These are phyloP conservation scores for Ditylenchus weischeri DNA, from an alignment of 2,888 invertebrate species.

Conservation along the genomic window DNA sequence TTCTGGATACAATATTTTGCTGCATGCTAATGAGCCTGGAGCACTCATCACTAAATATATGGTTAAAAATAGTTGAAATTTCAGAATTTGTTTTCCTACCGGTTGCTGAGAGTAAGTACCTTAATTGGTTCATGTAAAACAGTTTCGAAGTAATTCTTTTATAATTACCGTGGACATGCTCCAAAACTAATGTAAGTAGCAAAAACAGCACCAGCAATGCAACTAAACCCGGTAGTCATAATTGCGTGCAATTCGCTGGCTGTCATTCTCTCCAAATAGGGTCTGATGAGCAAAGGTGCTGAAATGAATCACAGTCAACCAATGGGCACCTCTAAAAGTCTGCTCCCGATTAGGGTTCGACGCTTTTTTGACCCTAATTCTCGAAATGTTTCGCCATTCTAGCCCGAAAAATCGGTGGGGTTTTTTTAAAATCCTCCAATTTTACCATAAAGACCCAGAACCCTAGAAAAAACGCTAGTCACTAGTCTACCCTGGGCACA, in stretches of 20 bases:
- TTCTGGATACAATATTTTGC: conserved; percentile 89
- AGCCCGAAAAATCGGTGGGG: too few relatives aligned
- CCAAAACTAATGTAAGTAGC: conserved; percentile 80
- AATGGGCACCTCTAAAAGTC: too few relatives aligned
- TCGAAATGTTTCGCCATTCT: not conserved
- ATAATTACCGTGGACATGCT: conserved; percentile 62
- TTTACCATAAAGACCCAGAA: too few relatives aligned
- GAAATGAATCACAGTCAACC: conserved; percentile 59
- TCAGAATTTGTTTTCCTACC: too few relatives aligned
- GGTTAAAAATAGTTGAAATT: too few relatives aligned
- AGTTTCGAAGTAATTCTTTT: conserved; percentile 61
- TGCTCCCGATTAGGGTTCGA: not conserved
- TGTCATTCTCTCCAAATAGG: conserved; percentile 79
- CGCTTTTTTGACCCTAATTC: not conserved
- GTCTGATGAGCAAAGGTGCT: conserved; percentile 81
- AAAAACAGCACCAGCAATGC: conserved; percentile 85
- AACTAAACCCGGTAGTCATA: conserved; percentile 89
- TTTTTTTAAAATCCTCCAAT: too few relatives aligned
- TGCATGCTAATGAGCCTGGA: conserved; percentile 82
- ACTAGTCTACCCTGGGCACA: too few relatives aligned
- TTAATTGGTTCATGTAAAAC: not conserved
- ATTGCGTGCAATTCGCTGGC: conserved; percentile 86
- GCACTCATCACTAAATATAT: conserved; percentile 78
- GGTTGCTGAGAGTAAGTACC: conserved; percentile 73
- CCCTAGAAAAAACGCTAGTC: too few relatives aligned